Percentiles rank a stretch among this genome's conserved stretches.
Evolutionary conservation across 2,888 invertebrate species (phyloP).

Genomic region (Phaedon cochleariae): DNA sequence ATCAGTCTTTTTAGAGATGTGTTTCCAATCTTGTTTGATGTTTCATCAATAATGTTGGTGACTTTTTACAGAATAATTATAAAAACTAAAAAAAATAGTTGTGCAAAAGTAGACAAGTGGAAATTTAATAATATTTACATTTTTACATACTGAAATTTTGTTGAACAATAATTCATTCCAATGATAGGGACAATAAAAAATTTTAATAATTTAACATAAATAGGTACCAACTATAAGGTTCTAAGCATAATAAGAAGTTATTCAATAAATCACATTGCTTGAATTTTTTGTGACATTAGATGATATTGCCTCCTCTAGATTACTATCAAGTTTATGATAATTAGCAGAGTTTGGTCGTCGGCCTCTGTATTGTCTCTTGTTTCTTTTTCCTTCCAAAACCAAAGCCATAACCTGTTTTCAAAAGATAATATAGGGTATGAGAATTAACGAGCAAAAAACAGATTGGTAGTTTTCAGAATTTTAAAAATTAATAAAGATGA

Average conservation of each 20-base stretch:
- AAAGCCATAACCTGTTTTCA: constrained; percentile 68
- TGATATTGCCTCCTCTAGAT: constrained; percentile 73
- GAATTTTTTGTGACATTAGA: constrained; percentile 67
- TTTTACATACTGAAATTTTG: constrained; percentile 33
- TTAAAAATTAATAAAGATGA: too few relatives aligned
- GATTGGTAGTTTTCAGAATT: too few relatives aligned
- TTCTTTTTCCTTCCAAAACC: constrained; percentile 68
- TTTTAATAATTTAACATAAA: background rate
- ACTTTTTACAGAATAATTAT: too few relatives aligned
- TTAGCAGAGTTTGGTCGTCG: constrained; percentile 70
- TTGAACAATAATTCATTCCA: constrained; percentile 22
- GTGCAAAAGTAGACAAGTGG: background rate
- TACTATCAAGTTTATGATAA: constrained; percentile 73
- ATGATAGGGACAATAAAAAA: constrained; percentile 34
- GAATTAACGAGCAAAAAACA: too few relatives aligned
- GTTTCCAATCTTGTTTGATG: background rate
- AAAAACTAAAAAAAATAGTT: background rate
- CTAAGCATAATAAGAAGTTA: constrained; percentile 25
- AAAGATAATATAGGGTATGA: background rate
- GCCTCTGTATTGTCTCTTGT: constrained; percentile 60
- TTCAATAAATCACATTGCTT: constrained; percentile 66
- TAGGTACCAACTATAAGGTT: constrained; percentile 38
- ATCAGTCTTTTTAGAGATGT: constrained; percentile 5
- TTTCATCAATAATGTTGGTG: background rate
- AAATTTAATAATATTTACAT: constrained; percentile 26